These are phyloP conservation scores for Virgularia gustaviana DNA, from an alignment of 92 coral and sea anemone species.

Conservation along the genomic window DNA sequence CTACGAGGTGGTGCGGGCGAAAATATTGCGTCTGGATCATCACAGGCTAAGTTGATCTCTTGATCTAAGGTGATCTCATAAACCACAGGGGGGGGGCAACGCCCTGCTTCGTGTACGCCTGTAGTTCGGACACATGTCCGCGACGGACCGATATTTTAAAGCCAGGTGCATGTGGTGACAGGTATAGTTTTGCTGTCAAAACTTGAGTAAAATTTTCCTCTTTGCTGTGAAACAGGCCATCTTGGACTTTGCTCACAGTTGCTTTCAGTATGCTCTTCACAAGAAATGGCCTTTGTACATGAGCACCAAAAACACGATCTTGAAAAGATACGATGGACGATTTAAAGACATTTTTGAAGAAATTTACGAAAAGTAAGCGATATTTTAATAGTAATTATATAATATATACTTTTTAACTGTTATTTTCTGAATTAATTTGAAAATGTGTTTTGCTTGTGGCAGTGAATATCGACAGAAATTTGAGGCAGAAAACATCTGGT, in stretches of 20 bases:
- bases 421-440: background rate
- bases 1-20: no score
- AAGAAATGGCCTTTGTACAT: slow-evolving; percentile 92
- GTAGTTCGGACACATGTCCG: no score
- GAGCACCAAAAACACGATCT: slow-evolving; percentile 97
- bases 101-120: no score
- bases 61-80: no score
- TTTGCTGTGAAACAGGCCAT: slow-evolving; percentile 65
- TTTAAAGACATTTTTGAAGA: slow-evolving; percentile 96
- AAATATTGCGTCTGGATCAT: no score
- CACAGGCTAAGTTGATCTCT: no score
- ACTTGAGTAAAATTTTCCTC: no score
- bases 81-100: no score
- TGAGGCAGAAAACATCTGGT: slow-evolving; percentile 76
- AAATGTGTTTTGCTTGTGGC: slow-evolving; percentile 2
- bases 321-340: slow-evolving; percentile 94
- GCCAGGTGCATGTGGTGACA: no score
- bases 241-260: slow-evolving; percentile 98
- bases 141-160: no score
- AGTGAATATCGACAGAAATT: slow-evolving; percentile 77
- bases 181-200: no score
- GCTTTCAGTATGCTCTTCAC: slow-evolving; percentile 82
- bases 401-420: background rate
- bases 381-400: background rate
- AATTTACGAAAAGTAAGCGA: slow-evolving; percentile 69